Evolutionary conservation across 1,140 invertebrate species (phyloP), one percentile per base, ranked within the genome.

Genomic region (Danaus plexippus): DNA sequence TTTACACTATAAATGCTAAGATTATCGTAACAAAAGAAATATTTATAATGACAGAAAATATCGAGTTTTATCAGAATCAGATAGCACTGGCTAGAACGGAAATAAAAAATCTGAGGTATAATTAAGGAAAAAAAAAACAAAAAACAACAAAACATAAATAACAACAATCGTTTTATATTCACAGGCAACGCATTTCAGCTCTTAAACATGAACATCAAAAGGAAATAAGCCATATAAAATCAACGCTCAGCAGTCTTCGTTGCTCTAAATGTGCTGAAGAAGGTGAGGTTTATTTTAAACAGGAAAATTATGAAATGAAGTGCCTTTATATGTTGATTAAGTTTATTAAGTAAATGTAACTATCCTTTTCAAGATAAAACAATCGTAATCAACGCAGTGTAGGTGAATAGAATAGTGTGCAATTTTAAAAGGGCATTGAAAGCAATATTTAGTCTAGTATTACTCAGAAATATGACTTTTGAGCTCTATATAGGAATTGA

Each of bases 121-220:
- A 32, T 32, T 32, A 32, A 9, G 51, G 4, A 52, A 52, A 32
- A 32, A 32, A 32, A 2, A 40, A 11, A 3, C 6, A 12, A 43
- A 13, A 13, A 42, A 42, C 1, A 52, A 12, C 1, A 3, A 12
- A 52, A 51, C 42, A 40, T 56, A 44, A 47, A 22, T n/a, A 40
- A 47, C 32, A 47, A 12, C 12, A 46, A 15, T 15, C 12, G 12
- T 49, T 50, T 13, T 15, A 9, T 1, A 15, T 12, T 67, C 60
- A 9, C 60, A 85, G 82, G 47, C 80, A 80, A 47, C 73, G 77
- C 42, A 55, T 85, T 50, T 63, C 69, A 18, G 64, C 82, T 13
- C 55, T 86, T 3, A 84, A 84, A 67, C 69, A 83, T 54, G 80
- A 86, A 52, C 80, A 84, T 66, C 43, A 62, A 11, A 84, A 83